A percentile compares a stretch with the other conserved stretches of the same genome.
Evolutionary conservation across 1,140 invertebrate species (phyloP).

Genomic region (Pseudomyrmex concolor): DNA sequence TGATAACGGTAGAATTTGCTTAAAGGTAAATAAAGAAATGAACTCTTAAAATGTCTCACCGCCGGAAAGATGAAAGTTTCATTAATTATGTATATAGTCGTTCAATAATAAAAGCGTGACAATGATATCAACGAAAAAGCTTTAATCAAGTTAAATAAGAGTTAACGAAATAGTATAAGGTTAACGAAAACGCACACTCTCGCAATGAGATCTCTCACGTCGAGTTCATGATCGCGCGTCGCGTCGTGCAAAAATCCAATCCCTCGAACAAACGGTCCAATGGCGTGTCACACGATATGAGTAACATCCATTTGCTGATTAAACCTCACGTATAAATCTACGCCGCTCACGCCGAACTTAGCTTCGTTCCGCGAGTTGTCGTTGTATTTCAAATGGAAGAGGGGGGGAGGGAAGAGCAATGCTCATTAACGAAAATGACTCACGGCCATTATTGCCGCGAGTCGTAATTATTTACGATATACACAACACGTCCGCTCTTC

Average conservation of each 20-base stretch:
- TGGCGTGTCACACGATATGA: conserved; percentile 37
- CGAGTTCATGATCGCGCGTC: conserved; percentile 15
- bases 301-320: conserved; percentile 63
- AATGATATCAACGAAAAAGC: not conserved
- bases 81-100: not conserved
- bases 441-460: conserved; percentile 24
- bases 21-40: no score
- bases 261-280: conserved; percentile 20
- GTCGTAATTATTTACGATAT: conserved; percentile 37
- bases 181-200: not conserved
- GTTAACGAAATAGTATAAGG: conserved; percentile 2
- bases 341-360: conserved; percentile 35
- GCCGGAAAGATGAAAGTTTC: not conserved
- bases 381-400: not conserved
- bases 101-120: not conserved
- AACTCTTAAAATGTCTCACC: not conserved
- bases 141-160: conserved; percentile 28
- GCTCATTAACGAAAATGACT: conserved; percentile 61
- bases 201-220: not conserved
- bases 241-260: conserved; percentile 56
- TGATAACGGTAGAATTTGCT: not conserved
- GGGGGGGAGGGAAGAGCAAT: no score
- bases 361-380: conserved; percentile 23
- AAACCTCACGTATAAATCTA: conserved; percentile 57
- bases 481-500: conserved; percentile 32